Conservation (phyloP, 2,113 vertebrate species). For the Chionomys nivalis region DNA sequence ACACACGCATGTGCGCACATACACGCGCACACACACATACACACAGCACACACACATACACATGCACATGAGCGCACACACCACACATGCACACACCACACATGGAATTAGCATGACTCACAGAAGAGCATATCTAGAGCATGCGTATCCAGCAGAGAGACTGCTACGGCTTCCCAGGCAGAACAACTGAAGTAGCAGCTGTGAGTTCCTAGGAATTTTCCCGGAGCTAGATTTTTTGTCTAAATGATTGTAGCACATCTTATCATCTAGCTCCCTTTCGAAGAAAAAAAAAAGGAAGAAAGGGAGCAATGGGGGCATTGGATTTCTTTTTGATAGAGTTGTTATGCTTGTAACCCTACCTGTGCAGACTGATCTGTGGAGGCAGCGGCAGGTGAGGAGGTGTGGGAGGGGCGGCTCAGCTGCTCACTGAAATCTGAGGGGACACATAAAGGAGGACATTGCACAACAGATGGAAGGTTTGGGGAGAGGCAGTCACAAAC, state of each 20-base stretch:
- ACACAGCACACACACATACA: neutral
- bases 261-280: neutral
- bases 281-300: neutral
- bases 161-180: neutral
- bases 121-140: neutral
- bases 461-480: neutral
- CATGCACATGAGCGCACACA: too few relatives aligned
- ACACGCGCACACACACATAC: neutral
- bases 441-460: neutral
- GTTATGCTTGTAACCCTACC: neutral
- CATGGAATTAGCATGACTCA: neutral
- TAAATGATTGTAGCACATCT: neutral
- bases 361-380: neutral
- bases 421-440: neutral
- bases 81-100: neutral
- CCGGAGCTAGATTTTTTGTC: neutral
- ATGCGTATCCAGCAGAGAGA: neutral
- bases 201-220: neutral
- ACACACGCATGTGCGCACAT: neutral
- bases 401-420: neutral
- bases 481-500: neutral
- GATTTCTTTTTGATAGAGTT: neutral
- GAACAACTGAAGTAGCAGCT: neutral
- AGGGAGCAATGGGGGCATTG: neutral
- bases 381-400: accelerated